Evolutionary conservation across 1,140 invertebrate genomes (phyloP), one percentile per base, ranked within the genome.

Genomic region (Aphelenchoides fujianensis): DNA sequence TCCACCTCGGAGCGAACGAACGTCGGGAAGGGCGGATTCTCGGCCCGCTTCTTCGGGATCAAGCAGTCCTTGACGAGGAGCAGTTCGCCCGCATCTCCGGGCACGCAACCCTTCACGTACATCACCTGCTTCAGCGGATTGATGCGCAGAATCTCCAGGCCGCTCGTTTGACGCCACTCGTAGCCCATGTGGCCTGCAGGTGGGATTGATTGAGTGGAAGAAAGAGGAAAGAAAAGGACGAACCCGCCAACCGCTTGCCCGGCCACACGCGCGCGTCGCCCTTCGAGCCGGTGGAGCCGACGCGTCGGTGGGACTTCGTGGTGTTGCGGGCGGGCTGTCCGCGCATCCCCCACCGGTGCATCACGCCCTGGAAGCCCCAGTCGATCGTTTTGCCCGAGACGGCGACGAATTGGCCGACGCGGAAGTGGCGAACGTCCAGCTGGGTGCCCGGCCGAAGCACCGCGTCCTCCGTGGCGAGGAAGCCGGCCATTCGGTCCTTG

Each of bases 351-450:
- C 93, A 96, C 31, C 95, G 88, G 87, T 93, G 96, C 87, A 97
- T 91, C 0, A 97, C 96, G 63, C 97, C 96, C 89, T 98, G 95
- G 84, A 98, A 98, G n/a, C 95, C 96, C 83, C 91, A 89, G 82
- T 94, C 91, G 53, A 94, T 90, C 92, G 95, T 97, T 88, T 91
- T 92, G 30, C 91, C 93, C 79, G 90, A 88, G 35, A 95, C 88
- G 87, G 98, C 95, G 27, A 99, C 89, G 85, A 89, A 89, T 85
- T 97, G 91, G 9, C 95, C 96, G 74, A 92, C 90, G 85, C 90
- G 88, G 85, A 92, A 99, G 88, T 99, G 97, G 55, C 89, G 87
- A 3, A 90, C 94, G 84, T 86, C 89, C 3, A 99, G 85, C n/a
- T 91, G 90, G 36, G 94, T 97, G 52, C 95, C 88, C 30, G 93